Evolutionary conservation across 2,113 vertebrate species (phyloP), one percentile per base, ranked within the genome.

Genomic region (Lophius piscatorius): DNA sequence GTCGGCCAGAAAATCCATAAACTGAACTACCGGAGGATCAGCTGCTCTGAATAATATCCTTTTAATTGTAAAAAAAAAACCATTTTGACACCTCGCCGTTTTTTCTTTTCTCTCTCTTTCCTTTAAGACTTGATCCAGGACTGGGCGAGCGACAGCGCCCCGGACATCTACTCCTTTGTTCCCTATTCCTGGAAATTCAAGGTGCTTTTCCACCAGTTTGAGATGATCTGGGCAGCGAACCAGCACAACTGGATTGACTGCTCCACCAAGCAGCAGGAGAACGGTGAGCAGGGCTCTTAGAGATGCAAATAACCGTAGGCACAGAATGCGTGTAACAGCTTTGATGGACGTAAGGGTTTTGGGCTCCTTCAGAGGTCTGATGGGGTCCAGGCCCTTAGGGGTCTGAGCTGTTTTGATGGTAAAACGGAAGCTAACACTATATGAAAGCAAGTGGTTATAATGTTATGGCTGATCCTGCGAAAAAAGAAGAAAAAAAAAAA

Each of bases 151-250:
- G 97, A 98, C 65, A 97, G 91, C 0, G 93, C 96, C 9, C 97
- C 97, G 2, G 97, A 99, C 80, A 95, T 99, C 63, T 99, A 96
- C 88, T 98, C 97, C 2, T 99, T 99, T 76, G 95, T 98, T 45
- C 97, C 97, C 1, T 99, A 99, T 65, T 93, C 94, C n/a, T 99
- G 97, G 97, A 96, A 93, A 76, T 97, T 99, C 74, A 98, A 98
- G 88, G 72, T 99, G 21, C 94, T 97, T 87, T 98, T 99, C 84
- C 95, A 98, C 89, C 97, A 99, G 39, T 99, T 99, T 85, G 97
- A 99, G 88, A 98, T 99, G 97, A 94, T 99, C 72, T 99, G 97
- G 97, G 95, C 96, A 3, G 96, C 96, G 60, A 99, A 99, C 90
- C 96, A 98, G 38, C 95, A 98, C 76, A 99, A 99, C 76, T 99